phyloP scores from a whole-genome alignment of 2,797 vertebrate genomes.

The Crax fasciolata region DNA sequence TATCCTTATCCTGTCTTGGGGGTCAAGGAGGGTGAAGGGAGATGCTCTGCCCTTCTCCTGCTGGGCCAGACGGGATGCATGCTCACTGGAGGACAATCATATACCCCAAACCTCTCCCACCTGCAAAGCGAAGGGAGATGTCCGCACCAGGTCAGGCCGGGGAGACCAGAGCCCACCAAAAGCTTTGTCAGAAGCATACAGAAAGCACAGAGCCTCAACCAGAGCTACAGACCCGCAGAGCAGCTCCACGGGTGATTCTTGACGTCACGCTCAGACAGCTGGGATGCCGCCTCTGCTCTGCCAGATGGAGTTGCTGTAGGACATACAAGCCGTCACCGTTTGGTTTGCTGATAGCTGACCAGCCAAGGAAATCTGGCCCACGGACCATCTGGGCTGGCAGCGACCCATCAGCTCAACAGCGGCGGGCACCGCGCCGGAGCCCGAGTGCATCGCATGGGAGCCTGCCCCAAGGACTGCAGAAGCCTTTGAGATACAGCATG shows the following conservation, averaged over 20 bases:
- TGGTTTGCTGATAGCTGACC: not conserved
- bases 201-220: not conserved
- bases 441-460: not conserved
- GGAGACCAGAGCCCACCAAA: not conserved
- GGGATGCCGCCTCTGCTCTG: not conserved
- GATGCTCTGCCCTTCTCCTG: not conserved
- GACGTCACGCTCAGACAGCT: not conserved
- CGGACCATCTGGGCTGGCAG: not conserved
- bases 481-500: not conserved
- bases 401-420: not conserved
- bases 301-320: not conserved
- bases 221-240: not conserved
- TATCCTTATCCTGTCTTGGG: not conserved
- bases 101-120: not conserved
- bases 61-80: too few species aligned
- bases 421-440: not conserved
- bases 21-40: not conserved
- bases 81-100: not conserved
- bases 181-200: too few species aligned
- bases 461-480: not conserved
- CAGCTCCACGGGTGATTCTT: not conserved
- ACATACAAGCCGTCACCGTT: not conserved
- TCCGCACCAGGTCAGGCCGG: too few species aligned
- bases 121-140: not conserved
- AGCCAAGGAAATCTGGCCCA: not conserved